A percentile compares a stretch with the other conserved stretches of the same genome.
Conservation (phyloP, 2,888 invertebrate genomes). For the Scotopteryx bipunctaria region DNA sequence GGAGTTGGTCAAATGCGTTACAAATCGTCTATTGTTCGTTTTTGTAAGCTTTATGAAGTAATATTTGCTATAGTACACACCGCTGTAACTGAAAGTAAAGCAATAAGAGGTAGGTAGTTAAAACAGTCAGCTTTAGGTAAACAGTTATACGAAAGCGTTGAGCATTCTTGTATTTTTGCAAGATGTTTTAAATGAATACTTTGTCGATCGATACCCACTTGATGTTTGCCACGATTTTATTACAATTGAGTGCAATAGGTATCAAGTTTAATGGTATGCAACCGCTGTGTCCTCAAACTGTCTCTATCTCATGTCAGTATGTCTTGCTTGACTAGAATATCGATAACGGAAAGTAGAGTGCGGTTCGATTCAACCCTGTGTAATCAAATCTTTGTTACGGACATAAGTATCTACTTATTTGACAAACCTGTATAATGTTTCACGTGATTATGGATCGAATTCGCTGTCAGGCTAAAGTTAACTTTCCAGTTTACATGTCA, state of each 20-base stretch:
- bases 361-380: conserved; percentile 34
- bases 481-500: background rate
- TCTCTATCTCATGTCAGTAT: conserved; percentile 34
- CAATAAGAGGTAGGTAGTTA: too few relatives aligned
- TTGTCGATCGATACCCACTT: too few relatives aligned
- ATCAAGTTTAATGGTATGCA: conserved; percentile 28
- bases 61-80: background rate
- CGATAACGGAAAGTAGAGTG: conserved; percentile 36
- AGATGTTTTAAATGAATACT: too few relatives aligned
- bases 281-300: conserved; percentile 46
- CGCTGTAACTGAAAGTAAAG: too few relatives aligned
- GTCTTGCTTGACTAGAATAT: conserved; percentile 41
- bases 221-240: too few relatives aligned
- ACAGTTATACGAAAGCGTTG: too few relatives aligned
- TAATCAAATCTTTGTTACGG: conserved; percentile 38
- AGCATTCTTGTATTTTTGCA: too few relatives aligned
- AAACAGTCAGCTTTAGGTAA: too few relatives aligned
- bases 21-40: conserved; percentile 30
- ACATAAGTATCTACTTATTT: conserved; percentile 11
- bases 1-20: conserved; percentile 3
- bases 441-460: background rate
- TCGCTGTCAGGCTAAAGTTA: background rate
- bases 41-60: conserved; percentile 24
- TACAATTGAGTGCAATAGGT: background rate
- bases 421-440: conserved; percentile 6